phyloP scores from a whole-genome alignment of 2,113 vertebrate species.

The Sinocyclocheilus rhinocerous region DNA sequence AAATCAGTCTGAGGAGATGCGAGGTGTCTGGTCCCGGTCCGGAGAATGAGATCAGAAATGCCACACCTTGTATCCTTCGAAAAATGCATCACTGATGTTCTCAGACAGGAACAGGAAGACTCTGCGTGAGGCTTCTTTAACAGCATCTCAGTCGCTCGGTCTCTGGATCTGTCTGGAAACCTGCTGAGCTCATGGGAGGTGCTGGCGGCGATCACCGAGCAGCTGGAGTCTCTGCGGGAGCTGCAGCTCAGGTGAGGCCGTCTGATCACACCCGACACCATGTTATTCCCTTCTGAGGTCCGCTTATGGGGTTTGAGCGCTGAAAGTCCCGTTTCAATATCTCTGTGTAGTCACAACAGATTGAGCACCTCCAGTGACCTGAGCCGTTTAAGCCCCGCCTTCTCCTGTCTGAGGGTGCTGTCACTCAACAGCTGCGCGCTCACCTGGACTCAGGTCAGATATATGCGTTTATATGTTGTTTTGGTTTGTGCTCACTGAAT shows the following conservation, averaged over 20 bases:
- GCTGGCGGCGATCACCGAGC: conserved; percentile 75
- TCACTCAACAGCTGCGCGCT: conserved; percentile 81
- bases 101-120: not conserved
- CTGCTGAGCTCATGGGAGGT: conserved; percentile 86
- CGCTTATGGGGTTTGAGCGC: not conserved
- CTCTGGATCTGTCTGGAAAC: conserved; percentile 81
- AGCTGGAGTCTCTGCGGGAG: conserved; percentile 77
- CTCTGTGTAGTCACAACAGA: conserved; percentile 81
- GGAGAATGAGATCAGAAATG: conserved; percentile 75
- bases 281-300: too few relatives aligned
- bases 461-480: not conserved
- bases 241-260: conserved; percentile 80
- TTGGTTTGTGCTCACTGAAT: not conserved
- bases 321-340: not conserved
- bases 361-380: conserved; percentile 73
- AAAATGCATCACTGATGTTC: not conserved
- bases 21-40: conserved; percentile 80
- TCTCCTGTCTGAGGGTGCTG: conserved; percentile 80
- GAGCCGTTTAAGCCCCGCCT: conserved; percentile 59
- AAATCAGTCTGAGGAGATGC: conserved; percentile 71
- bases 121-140: conserved; percentile 32
- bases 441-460: conserved; percentile 88
- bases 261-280: too few relatives aligned
- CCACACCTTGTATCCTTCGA: conserved; percentile 86
- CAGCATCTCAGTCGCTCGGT: conserved; percentile 75